Base-by-base conservation (phyloP, 2,888 invertebrate genomes). In the Syritta pipiens region DNA sequence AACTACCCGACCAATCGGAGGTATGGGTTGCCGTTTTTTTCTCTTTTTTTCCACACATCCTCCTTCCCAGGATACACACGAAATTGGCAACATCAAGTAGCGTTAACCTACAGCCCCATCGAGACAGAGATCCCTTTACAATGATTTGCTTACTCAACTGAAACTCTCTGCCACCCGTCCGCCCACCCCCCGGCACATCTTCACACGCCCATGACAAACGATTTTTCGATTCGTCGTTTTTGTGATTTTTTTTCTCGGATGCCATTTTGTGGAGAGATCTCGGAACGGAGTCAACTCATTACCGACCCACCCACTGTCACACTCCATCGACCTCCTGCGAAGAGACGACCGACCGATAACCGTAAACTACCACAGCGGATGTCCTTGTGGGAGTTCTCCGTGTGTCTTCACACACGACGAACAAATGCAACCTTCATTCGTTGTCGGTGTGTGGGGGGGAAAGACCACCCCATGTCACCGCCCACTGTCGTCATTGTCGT, bases 1-100 rank as follows among this genome's bases (percentile, higher is more conserved):
- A 76, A 76, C 76, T 51, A 71, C 44, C 69, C 63, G 32, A 65
- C 57, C 40, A 55, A 55, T 55, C 24, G 37, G 30, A 62, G 28
- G 24, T 9, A 44, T 6, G 37, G 30, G 10, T 22, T 22, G 7
- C 20, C 17, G n/a, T n/a, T n/a, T n/a, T n/a, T 42, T 22, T 17
- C 32, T 30, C 37, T 30, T 42, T 51, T 30, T 20, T 10, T 49
- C 44, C 12, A 30, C 57, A 49, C 40, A 24, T 55, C 6, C 6
- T 28, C 28, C 19, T 22, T 42, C 20, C 30, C 12, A 28, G 49
- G 32, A 49, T 22, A 42, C 22, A 44, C 48, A 68, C 35, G 28
- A 40, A 63, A 37, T 48, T 68, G 62, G 48, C 75, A 69, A 55
- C 40, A 76, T 55, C 62, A 49, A 62, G 42, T 49, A 55, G 32